Conservation (phyloP, 2,888 invertebrate genomes). For the Empis livida region DNA sequence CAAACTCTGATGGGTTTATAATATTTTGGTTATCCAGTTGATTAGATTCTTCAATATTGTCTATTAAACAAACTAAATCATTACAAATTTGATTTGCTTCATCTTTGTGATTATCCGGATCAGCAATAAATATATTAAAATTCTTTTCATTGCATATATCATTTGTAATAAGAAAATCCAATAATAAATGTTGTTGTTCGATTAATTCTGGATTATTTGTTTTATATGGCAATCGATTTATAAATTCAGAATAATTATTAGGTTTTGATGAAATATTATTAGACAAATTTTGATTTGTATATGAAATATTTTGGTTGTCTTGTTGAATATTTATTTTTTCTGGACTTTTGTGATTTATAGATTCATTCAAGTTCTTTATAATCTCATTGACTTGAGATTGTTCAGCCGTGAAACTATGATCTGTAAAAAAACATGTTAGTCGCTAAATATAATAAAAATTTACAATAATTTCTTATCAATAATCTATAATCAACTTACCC, state of each 20-base stretch:
- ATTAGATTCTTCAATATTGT: slow-evolving; percentile 13
- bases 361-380: slow-evolving; percentile 24
- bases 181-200: slow-evolving; percentile 27
- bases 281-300: not conserved
- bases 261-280: not conserved
- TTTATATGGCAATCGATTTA: slow-evolving; percentile 26
- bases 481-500: too few species aligned
- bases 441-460: too few species aligned
- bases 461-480: not conserved
- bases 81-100: slow-evolving; percentile 29
- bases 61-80: slow-evolving; percentile 21
- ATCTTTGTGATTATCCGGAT: slow-evolving; percentile 30
- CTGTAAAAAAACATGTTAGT: slow-evolving; percentile 12
- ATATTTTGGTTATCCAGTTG: not conserved
- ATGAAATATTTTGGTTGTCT: not conserved
- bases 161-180: slow-evolving; percentile 31
- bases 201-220: slow-evolving; percentile 26
- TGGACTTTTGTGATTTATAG: slow-evolving; percentile 13
- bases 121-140: slow-evolving; percentile 30
- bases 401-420: slow-evolving; percentile 26
- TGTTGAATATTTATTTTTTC: slow-evolving; percentile 12
- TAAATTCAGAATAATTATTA: slow-evolving; percentile 15
- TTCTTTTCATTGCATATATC: slow-evolving; percentile 32
- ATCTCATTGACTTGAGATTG: slow-evolving; percentile 32
- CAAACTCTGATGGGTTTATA: not conserved